These are phyloP conservation scores for Amblyjoppa proteus DNA, from an alignment of 2,888 invertebrate species.

Conservation along the genomic window DNA sequence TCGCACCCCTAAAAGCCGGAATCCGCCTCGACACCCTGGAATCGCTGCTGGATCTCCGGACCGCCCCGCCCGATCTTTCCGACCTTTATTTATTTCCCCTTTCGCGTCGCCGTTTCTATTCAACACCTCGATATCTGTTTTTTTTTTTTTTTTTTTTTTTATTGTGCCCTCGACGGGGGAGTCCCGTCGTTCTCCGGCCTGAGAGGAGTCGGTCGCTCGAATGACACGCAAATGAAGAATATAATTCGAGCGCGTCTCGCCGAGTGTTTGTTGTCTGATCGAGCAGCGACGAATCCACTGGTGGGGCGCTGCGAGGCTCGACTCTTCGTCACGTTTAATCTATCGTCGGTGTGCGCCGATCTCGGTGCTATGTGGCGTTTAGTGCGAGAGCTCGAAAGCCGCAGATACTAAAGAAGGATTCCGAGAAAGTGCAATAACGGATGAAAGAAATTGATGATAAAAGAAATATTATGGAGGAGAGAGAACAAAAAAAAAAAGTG, in stretches of 20 bases:
- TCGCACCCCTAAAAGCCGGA: slow-evolving; percentile 81
- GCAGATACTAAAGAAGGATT: neutral
- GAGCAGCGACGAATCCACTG: slow-evolving; percentile 10
- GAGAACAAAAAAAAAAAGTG: slow-evolving; percentile 64
- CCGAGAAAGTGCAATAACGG: slow-evolving; percentile 70
- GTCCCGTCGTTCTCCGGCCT: neutral
- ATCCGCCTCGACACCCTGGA: slow-evolving; percentile 72
- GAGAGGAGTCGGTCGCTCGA: neutral
- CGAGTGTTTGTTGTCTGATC: slow-evolving; percentile 50
- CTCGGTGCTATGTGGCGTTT: too few species aligned
- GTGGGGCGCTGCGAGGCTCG: neutral
- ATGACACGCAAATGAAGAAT: slow-evolving; percentile 3
- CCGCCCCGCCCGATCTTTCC: slow-evolving; percentile 39
- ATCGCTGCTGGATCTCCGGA: slow-evolving; percentile 25
- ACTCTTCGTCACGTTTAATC: neutral
- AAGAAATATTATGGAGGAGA: slow-evolving; percentile 74
- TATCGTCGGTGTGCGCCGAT: too few species aligned
- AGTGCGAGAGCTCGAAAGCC: neutral
- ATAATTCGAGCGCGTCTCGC: slow-evolving; percentile 19
- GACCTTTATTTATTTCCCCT: slow-evolving; percentile 30
- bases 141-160: slow-evolving; percentile 7
- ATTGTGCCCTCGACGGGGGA: slow-evolving; percentile 20
- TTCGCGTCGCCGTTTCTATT: slow-evolving; percentile 63
- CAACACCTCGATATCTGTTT: slow-evolving; percentile 59
- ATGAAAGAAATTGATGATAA: slow-evolving; percentile 72